Percentiles rank a stretch among this genome's conserved stretches.
Conservation (phyloP, 2,888 invertebrate species). For the Eilema depressum region DNA sequence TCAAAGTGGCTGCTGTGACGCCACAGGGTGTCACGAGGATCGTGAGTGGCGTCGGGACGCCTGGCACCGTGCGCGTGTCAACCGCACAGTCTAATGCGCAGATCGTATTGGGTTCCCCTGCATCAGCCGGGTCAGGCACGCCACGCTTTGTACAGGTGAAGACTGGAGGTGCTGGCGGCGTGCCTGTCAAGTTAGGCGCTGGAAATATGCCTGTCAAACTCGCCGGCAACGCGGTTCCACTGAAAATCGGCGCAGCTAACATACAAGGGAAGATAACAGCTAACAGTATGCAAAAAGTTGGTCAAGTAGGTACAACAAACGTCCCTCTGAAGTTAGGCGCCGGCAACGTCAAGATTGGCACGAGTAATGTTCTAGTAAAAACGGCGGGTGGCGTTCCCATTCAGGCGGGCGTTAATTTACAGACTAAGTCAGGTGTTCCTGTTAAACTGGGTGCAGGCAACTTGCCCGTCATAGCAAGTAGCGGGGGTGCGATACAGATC, state of each 20-base stretch:
- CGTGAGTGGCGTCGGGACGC: slow-evolving; percentile 76
- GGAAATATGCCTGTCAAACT: slow-evolving; percentile 78
- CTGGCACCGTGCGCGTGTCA: slow-evolving; percentile 74
- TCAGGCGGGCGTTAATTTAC: slow-evolving; percentile 72
- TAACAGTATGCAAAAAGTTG: slow-evolving; percentile 75
- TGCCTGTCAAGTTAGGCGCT: slow-evolving; percentile 76
- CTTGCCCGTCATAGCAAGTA: slow-evolving; percentile 74
- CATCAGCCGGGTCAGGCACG: slow-evolving; percentile 66
- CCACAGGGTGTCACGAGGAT: slow-evolving; percentile 80
- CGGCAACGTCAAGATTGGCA: slow-evolving; percentile 81
- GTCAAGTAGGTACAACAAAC: slow-evolving; percentile 58
- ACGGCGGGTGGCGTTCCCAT: slow-evolving; percentile 76
- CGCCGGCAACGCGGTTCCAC: slow-evolving; percentile 71
- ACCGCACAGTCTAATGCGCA: slow-evolving; percentile 76
- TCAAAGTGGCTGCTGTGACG: slow-evolving; percentile 79
- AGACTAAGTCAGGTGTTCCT: slow-evolving; percentile 74
- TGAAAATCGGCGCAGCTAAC: slow-evolving; percentile 78
- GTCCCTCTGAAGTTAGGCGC: slow-evolving; percentile 79
- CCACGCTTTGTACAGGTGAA: slow-evolving; percentile 82
- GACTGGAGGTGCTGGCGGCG: slow-evolving; percentile 67
- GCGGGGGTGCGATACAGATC: slow-evolving; percentile 74
- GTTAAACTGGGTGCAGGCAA: slow-evolving; percentile 78
- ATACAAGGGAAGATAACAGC: slow-evolving; percentile 76
- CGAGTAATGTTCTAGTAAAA: slow-evolving; percentile 81
- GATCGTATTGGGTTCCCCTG: slow-evolving; percentile 70